Conservation (phyloP, 2,113 vertebrate genomes). For the Melanocharis versteri region DNA sequence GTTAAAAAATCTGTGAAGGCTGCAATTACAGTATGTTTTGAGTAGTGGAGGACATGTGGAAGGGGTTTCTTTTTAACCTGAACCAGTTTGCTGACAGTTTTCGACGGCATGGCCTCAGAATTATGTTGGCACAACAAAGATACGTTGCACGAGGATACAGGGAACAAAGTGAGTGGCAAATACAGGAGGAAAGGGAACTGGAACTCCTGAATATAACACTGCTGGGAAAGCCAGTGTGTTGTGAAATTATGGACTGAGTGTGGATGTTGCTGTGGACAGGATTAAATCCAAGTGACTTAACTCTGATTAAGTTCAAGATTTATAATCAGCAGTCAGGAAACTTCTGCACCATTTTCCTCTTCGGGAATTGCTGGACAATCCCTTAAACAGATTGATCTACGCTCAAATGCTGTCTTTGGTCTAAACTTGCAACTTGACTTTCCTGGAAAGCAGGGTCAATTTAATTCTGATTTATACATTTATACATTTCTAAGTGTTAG, state of each 20-base stretch:
- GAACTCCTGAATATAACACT: background rate
- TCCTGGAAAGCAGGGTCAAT: background rate
- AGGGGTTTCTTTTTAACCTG: background rate
- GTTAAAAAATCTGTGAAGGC: background rate
- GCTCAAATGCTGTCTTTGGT: background rate
- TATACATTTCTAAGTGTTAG: background rate
- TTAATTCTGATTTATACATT: background rate
- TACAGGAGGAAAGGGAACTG: background rate
- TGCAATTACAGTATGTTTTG: background rate
- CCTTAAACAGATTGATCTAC: background rate
- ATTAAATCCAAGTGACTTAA: conserved; percentile 10
- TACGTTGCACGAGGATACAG: background rate
- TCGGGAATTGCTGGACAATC: background rate
- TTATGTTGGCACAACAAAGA: background rate
- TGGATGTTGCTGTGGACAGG: background rate
- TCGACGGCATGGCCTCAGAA: background rate
- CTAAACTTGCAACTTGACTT: background rate
- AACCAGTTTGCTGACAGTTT: background rate
- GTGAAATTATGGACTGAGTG: background rate
- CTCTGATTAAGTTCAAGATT: background rate
- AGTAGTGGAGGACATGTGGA: background rate
- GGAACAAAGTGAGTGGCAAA: background rate
- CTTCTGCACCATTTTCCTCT: background rate
- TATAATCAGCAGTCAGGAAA: background rate
- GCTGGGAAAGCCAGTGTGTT: background rate